Evolutionary conservation across 2,888 invertebrate species (phyloP), one percentile per base, ranked within the genome.

Genomic region (Euzophera pinguis): DNA sequence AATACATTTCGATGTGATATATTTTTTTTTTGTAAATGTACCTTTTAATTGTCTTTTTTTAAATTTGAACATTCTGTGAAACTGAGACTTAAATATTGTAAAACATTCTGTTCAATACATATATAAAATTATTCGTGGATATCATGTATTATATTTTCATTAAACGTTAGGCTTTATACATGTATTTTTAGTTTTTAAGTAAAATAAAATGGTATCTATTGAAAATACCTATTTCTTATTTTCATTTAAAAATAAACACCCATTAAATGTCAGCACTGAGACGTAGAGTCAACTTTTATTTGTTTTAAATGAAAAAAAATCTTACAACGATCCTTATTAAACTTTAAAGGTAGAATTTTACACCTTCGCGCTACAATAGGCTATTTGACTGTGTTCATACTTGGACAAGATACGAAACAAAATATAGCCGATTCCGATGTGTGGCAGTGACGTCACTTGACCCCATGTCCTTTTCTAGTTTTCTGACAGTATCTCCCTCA

Each of bases 161-260:
- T 62, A 69, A 64, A 73, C 69, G 64, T 71, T 74, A 77, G 67
- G 72, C 76, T 77, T 73, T 72, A 75, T 72, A 75, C 73, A 67
- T 83, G 80, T 82, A 81, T 79, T 79, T 78, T 75, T 84, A 84
- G 81, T 65, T 78, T 45, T 63, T 85, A 84, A 84, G 84, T 75
- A 75, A 78, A 84, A 81, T 83, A 84, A 50, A 84, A 85, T 67
- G 76, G 78, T 81, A 84, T 72, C 71, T 76, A 76, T 69, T 64
- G 64, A 72, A 53, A 47, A 50, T 52, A 41, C 8, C 10, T 34
- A 9, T 49, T 45, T 55, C 41, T 45, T 48, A 52, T 51, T 50
- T 37, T 8, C 13, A 43, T 27, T 17, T 22, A 22, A 22, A 22
- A 22, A 22, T n/a, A 22, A 22, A 22, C 22, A n/a, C n/a, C n/a